These are phyloP conservation scores for Diacarnus erythraeanus DNA, from an alignment of 37 sponge, comb jelly and placozoan species.

Conservation along the genomic window DNA sequence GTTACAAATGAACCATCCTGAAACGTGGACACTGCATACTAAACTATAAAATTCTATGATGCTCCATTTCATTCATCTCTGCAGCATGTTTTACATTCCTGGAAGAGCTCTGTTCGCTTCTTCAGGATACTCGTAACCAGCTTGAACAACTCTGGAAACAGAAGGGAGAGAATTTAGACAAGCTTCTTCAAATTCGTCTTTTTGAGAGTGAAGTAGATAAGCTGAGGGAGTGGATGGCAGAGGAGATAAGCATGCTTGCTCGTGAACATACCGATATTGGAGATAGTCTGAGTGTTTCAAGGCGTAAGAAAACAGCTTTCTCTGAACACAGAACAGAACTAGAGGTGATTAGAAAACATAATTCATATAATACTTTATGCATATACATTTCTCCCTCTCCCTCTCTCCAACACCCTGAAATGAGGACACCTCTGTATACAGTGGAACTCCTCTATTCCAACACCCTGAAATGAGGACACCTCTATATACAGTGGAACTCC, in stretches of 20 bases:
- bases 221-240: slow-evolving; percentile 31
- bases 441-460: too few relatives aligned
- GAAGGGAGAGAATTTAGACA: slow-evolving; percentile 52
- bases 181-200: slow-evolving; percentile 54
- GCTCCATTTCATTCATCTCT: too few relatives aligned
- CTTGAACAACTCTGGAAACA: slow-evolving; percentile 42
- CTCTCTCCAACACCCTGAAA: too few relatives aligned
- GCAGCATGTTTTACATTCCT: slow-evolving; percentile 23
- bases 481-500: too few relatives aligned
- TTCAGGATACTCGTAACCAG: slow-evolving; percentile 20
- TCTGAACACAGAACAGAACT: not conserved
- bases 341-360: not conserved
- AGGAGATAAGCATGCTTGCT: slow-evolving; percentile 1
- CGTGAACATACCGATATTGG: slow-evolving; percentile 42
- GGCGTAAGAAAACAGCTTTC: slow-evolving; percentile 5
- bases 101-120: slow-evolving; percentile 23
- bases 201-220: slow-evolving; percentile 57
- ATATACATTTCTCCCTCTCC: too few relatives aligned
- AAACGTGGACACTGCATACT: too few relatives aligned
- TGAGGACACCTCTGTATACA: too few relatives aligned
- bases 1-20: too few relatives aligned
- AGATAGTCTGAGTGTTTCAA: slow-evolving; percentile 5
- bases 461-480: too few relatives aligned
- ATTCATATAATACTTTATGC: too few relatives aligned
- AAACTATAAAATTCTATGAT: too few relatives aligned